phyloP scores from a whole-genome alignment of 2,888 invertebrate genomes.

The Cheilosia vulpina region DNA sequence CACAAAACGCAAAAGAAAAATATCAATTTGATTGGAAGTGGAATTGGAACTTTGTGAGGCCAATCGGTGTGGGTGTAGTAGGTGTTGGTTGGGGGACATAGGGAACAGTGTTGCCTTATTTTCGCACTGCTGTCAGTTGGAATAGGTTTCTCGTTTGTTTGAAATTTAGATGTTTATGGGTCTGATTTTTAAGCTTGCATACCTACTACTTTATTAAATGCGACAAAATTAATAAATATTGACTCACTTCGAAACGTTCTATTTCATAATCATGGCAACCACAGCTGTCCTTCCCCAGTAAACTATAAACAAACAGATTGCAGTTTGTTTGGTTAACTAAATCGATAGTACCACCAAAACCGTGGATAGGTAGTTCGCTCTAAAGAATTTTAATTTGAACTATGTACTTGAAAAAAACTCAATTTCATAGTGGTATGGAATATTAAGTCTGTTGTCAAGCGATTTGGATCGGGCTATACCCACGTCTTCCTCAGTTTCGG shows the following conservation, averaged over 20 bases:
- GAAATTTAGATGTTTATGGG: too few species aligned
- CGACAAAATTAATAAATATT: neutral
- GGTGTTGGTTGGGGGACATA: neutral
- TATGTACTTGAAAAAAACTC: too few species aligned
- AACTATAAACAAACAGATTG: neutral
- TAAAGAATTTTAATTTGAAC: too few species aligned
- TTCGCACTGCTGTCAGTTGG: neutral
- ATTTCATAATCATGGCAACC: too few species aligned
- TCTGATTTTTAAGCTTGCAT: neutral
- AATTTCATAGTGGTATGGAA: too few species aligned
- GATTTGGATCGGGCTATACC: too few species aligned
- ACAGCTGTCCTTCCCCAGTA: neutral
- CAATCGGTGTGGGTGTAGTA: conserved; percentile 48
- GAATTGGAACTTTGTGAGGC: conserved; percentile 1
- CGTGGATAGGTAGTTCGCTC: too few species aligned
- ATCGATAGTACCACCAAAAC: neutral
- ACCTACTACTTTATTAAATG: neutral
- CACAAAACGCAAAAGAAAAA: conserved; percentile 27
- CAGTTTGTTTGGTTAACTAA: neutral
- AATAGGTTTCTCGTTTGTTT: neutral
- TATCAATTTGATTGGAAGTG: conserved; percentile 37
- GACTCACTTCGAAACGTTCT: too few species aligned
- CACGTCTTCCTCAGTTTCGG: neutral
- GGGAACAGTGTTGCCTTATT: conserved; percentile 38
- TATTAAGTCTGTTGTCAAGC: too few species aligned